A percentile compares a stretch with the other conserved stretches of the same genome.
Evolutionary conservation across 2,113 vertebrate genomes (phyloP).

Genomic region (Oxyruncus cristatus): DNA sequence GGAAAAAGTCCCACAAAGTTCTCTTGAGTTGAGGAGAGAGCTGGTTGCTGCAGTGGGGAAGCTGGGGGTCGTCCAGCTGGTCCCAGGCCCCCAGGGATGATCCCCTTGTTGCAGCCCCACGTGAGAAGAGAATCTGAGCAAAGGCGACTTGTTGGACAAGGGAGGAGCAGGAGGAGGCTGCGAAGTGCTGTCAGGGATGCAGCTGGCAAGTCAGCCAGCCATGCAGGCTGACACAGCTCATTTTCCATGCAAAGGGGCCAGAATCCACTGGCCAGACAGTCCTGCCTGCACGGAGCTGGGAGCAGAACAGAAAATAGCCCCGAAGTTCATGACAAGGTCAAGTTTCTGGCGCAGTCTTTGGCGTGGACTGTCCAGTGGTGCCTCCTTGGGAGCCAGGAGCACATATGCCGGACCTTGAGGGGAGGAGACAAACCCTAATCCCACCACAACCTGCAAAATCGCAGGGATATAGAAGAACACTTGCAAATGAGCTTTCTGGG

Average conservation of each 20-base stretch:
- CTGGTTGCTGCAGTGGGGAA: neutral
- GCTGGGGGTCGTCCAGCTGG: neutral
- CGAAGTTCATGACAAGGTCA: neutral
- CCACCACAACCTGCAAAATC: neutral
- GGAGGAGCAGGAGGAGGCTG: neutral
- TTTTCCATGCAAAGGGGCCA: slow-evolving; percentile 36
- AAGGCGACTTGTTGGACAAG: rapidly evolving
- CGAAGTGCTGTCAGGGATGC: neutral
- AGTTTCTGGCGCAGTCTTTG: neutral
- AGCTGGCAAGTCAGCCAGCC: neutral
- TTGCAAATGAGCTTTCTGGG: neutral
- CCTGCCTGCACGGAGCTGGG: slow-evolving; percentile 29
- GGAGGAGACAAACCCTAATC: neutral
- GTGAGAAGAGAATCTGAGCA: neutral
- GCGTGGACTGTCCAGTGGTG: neutral
- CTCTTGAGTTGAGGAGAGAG: rapidly evolving
- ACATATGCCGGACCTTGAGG: neutral
- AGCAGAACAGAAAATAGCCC: neutral
- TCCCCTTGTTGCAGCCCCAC: neutral
- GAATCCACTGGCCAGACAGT: slow-evolving; percentile 11
- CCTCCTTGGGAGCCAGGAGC: slow-evolving; percentile 2
- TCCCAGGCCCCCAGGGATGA: neutral
- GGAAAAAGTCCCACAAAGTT: rapidly evolving
- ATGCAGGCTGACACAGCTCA: neutral
- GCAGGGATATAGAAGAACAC: rapidly evolving